Evolutionary conservation across 2,113 vertebrate species (phyloP).

Genomic region (Peromyscus leucopus): DNA sequence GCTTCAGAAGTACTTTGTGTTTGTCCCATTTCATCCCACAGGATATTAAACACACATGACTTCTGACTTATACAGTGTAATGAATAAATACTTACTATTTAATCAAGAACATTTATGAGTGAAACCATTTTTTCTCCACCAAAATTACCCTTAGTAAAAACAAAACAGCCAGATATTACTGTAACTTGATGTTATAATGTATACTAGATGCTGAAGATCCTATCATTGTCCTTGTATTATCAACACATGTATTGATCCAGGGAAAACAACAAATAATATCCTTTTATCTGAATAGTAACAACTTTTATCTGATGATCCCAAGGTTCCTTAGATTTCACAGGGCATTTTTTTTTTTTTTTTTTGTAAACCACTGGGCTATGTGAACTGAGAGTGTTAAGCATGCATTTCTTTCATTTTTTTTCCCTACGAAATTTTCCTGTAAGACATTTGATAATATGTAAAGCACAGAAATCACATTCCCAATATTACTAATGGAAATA

Average conservation of each 20-base stretch:
- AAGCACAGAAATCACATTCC: not conserved
- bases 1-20: not conserved
- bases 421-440: not conserved
- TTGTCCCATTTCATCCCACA: not conserved
- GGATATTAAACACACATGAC: not conserved
- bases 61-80: not conserved
- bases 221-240: not conserved
- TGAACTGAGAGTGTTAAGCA: not conserved
- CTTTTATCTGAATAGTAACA: not conserved
- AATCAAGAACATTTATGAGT: not conserved
- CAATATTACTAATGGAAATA: not conserved
- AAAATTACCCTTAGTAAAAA: not conserved
- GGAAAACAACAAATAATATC: not conserved
- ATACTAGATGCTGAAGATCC: not conserved
- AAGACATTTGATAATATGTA: not conserved
- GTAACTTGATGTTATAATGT: not conserved
- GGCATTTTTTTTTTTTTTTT: too few species aligned
- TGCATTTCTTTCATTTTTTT: not conserved
- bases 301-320: not conserved
- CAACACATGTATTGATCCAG: not conserved
- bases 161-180: not conserved
- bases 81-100: not conserved
- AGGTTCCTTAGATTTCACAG: too few species aligned
- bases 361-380: not conserved
- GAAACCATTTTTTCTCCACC: not conserved